Evolutionary conservation across 2,888 invertebrate species (phyloP).

Genomic region (Calliscelio sp.): DNA sequence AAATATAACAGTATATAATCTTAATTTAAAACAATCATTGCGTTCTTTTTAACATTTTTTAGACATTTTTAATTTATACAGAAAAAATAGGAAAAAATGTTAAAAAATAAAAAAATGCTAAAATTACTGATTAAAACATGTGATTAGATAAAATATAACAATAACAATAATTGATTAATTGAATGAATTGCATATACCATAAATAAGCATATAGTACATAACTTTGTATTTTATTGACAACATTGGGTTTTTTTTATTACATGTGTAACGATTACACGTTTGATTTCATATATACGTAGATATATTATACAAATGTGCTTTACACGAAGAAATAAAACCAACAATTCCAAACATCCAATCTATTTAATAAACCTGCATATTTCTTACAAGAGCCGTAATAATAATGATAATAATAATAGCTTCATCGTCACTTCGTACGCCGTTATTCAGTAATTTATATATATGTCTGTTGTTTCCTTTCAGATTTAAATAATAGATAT

Average conservation of each 20-base stretch:
- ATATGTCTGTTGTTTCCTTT: too few species aligned
- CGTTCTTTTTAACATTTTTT: too few species aligned
- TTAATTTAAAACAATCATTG: too few species aligned
- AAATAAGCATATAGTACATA: slow-evolving; percentile 75
- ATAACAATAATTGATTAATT: too few species aligned
- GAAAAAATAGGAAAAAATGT: too few species aligned
- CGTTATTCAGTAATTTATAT: too few species aligned
- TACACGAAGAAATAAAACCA: slow-evolving; percentile 63
- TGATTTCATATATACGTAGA: slow-evolving; percentile 82
- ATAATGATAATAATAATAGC: slow-evolving; percentile 21
- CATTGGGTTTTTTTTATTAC: slow-evolving; percentile 85
- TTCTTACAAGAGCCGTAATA: background rate
- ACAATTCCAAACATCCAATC: slow-evolving; percentile 61
- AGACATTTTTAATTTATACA: too few species aligned
- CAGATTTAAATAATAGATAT: too few species aligned
- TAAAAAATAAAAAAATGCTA: background rate
- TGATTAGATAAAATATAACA: too few species aligned
- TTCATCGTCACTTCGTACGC: too few species aligned
- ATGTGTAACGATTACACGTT: slow-evolving; percentile 83
- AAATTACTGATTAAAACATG: background rate
- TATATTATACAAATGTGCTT: slow-evolving; percentile 82
- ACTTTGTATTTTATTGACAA: slow-evolving; percentile 85
- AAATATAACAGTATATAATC: too few species aligned
- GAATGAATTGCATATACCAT: too few species aligned
- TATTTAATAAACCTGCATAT: slow-evolving; percentile 20